Evolutionary conservation across 2,888 invertebrate species (phyloP).

Genomic region (Lamproptera curius): DNA sequence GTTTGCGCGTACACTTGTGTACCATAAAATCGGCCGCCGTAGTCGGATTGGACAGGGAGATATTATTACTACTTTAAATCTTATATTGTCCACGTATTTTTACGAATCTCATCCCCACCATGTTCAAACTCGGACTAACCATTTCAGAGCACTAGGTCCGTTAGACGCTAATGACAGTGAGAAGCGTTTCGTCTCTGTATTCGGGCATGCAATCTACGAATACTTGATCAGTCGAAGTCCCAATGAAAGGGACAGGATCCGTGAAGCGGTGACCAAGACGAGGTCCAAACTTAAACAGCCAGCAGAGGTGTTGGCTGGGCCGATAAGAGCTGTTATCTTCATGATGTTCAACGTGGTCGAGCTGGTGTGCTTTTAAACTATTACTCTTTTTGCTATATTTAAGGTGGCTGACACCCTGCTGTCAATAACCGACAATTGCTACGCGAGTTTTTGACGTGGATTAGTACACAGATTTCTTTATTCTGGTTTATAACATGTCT

Average conservation of each 20-base stretch:
- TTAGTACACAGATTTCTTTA: too few relatives aligned
- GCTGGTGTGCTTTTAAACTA: neutral
- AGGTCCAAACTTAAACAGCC: neutral
- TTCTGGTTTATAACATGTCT: too few relatives aligned
- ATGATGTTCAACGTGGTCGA: constrained; percentile 4
- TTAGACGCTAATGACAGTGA: neutral
- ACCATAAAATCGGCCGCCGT: too few relatives aligned
- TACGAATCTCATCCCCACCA: too few relatives aligned
- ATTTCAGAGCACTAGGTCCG: constrained; percentile 12
- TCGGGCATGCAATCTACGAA: constrained; percentile 1
- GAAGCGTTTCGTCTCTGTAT: constrained; percentile 12
- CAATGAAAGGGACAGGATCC: neutral
- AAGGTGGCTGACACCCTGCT: too few relatives aligned
- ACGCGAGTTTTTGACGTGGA: too few relatives aligned
- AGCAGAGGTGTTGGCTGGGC: constrained; percentile 2
- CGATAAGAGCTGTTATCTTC: neutral
- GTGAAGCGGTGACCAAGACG: constrained; percentile 1
- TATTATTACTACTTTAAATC: too few relatives aligned
- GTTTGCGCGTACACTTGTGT: too few relatives aligned
- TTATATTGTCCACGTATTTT: too few relatives aligned
- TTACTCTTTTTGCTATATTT: neutral
- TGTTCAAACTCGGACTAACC: too few relatives aligned
- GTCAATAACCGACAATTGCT: too few relatives aligned
- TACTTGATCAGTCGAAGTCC: constrained; percentile 1
- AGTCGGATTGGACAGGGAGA: too few relatives aligned